Evolutionary conservation across 2,113 vertebrate genomes (phyloP), one percentile per base, ranked within the genome.

Genomic region (Heterotis niloticus): DNA sequence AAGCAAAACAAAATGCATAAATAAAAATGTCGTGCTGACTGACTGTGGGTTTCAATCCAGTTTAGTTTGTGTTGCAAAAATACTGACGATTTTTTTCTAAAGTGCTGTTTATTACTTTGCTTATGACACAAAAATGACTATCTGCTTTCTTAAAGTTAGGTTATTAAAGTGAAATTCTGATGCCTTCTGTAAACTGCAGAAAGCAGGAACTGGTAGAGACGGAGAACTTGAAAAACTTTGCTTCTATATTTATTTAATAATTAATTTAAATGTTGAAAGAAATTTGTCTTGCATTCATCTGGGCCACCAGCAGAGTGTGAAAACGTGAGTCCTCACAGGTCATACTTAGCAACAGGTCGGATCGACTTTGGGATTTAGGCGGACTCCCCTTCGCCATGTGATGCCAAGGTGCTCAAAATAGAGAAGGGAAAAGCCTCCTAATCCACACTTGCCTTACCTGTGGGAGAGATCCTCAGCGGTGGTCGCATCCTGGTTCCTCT

Each of bases 381-480:
- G 24, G 12, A 20, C 52, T 71, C n/a, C 9, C 70, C 14, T n/a
- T 73, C 52, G 18, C 70, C 1, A 1, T 17, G 52, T 57, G 52
- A 57, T 56, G 56, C 71, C 52, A n/a, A 73, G 52, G 71, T 57
- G 23, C 23, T 73, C 12, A 73, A 57, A 73, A 73, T 28, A 73
- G 52, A 57, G 52, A 73, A 2, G n/a, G 28, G 71, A 56, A 71
- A 73, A 73, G 52, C 71, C 23, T 0, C 56, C 12, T 57, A 59
- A 74, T 74, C 54, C 24, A 74, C 23, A 10, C 54, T 28, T 57
- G 71, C 54, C 54, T 74, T 59, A 57, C 71, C n/a, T 56, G 23
- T 74, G 23, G 26, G 12, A 52, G 44, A 51, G 69, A 52, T 71
- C 20, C 44, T 52, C 69, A n/a, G 34, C 10, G 34, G 52, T 56